phyloP scores from a whole-genome alignment of 92 coral and sea anemone species.

The Heteractis magnifica region DNA sequence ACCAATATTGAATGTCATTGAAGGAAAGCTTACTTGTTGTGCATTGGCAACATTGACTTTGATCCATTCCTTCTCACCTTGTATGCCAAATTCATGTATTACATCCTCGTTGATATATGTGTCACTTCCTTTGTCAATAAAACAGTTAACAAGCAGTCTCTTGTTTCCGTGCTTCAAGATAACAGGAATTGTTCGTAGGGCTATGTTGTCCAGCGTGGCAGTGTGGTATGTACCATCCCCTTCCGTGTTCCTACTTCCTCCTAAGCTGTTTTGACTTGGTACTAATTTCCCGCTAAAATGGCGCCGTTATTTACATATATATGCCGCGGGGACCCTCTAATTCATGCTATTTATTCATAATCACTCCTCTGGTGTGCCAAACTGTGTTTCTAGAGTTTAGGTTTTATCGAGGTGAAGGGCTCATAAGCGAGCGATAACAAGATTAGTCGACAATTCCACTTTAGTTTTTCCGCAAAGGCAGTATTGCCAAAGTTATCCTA shows the following conservation, averaged over 20 bases:
- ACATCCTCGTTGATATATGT: conserved; percentile 64
- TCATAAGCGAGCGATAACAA: no score
- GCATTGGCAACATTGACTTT: conserved; percentile 28
- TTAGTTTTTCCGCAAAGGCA: no score
- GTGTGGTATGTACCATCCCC: not conserved
- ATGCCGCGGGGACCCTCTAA: no score
- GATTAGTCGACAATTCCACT: no score
- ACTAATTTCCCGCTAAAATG: no score
- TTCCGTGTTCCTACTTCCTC: not conserved
- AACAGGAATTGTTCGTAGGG: not conserved
- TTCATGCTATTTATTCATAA: no score
- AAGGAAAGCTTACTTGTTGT: conserved; percentile 44
- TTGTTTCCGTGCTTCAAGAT: conserved; percentile 38
- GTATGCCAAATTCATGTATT: conserved; percentile 45
- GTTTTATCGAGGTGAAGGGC: no score
- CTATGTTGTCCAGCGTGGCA: not conserved
- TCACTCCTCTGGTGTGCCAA: no score
- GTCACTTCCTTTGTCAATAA: conserved; percentile 51
- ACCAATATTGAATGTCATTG: conserved; percentile 47
- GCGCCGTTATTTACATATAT: no score
- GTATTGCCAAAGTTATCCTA: no score
- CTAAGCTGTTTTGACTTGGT: not conserved
- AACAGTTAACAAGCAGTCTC: conserved; percentile 50
- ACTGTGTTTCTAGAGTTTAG: no score
- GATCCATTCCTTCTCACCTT: conserved; percentile 24